phyloP scores from a whole-genome alignment of 2,888 invertebrate genomes.

The Sthenelais limicola region DNA sequence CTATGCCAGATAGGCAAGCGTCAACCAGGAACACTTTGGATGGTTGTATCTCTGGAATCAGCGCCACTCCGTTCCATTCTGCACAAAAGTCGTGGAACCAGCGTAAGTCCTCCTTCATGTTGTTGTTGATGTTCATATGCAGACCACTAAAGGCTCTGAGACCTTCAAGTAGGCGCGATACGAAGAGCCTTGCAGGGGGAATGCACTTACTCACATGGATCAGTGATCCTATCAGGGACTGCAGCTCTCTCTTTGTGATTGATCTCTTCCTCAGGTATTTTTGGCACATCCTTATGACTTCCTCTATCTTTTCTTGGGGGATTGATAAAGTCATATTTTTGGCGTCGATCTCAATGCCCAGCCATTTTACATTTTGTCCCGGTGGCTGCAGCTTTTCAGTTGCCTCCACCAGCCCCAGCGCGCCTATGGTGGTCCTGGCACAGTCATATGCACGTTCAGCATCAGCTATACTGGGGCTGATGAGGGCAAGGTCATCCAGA shows the following conservation, averaged over 20 bases:
- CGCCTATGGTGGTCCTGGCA: not conserved
- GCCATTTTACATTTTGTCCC: not conserved
- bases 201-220: constrained; percentile 5
- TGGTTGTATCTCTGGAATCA: not conserved
- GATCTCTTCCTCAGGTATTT: not conserved
- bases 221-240: not conserved
- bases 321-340: not conserved
- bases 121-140: not conserved
- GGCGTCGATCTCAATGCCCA: not conserved
- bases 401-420: constrained; percentile 1
- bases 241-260: not conserved
- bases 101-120: not conserved
- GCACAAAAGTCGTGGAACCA: not conserved
- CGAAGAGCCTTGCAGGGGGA: not conserved
- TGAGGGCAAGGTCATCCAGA: not conserved
- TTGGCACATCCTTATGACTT: not conserved
- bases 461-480: not conserved
- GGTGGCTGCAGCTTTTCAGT: not conserved
- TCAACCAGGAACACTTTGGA: not conserved
- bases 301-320: not conserved
- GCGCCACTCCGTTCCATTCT: not conserved
- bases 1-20: not conserved
- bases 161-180: not conserved
- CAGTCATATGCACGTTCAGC: not conserved
- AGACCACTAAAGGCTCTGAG: not conserved